phyloP scores from a whole-genome alignment of 2,113 vertebrate genomes.

The Isichthys henryi region DNA sequence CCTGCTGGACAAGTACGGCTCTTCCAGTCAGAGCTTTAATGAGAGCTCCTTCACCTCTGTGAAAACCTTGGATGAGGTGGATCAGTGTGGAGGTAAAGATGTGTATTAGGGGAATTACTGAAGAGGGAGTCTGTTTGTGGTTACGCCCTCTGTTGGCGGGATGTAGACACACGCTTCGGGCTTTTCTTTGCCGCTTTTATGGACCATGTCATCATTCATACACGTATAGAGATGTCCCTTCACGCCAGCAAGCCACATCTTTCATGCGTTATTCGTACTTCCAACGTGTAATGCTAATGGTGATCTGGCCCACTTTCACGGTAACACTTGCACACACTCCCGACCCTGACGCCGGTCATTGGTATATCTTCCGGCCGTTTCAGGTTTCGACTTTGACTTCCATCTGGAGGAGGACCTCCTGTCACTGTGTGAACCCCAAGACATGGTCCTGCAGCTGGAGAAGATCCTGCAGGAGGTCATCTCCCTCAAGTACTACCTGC shows the following conservation, averaged over 20 bases:
- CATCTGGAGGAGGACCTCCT: conserved; percentile 55
- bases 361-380: not conserved
- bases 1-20: conserved; percentile 58
- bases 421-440: conserved; percentile 47
- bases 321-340: not conserved
- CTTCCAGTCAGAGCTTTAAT: conserved; percentile 44
- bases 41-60: conserved; percentile 52
- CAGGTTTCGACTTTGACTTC: conserved; percentile 55
- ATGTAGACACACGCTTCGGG: no score
- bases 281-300: not conserved
- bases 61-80: conserved; percentile 46
- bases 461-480: conserved; percentile 64
- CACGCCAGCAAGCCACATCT: not conserved
- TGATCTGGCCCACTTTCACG: not conserved
- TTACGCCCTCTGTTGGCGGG: not conserved
- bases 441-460: conserved; percentile 45
- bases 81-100: conserved; percentile 45
- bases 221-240: not conserved
- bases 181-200: not conserved
- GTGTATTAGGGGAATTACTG: not conserved
- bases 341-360: not conserved
- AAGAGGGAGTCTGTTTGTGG: not conserved
- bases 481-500: conserved; percentile 53
- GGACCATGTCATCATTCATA: not conserved
- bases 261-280: not conserved